Conservation (phyloP, 2,888 invertebrate genomes). For the Mesopsocus fuscifrons region DNA sequence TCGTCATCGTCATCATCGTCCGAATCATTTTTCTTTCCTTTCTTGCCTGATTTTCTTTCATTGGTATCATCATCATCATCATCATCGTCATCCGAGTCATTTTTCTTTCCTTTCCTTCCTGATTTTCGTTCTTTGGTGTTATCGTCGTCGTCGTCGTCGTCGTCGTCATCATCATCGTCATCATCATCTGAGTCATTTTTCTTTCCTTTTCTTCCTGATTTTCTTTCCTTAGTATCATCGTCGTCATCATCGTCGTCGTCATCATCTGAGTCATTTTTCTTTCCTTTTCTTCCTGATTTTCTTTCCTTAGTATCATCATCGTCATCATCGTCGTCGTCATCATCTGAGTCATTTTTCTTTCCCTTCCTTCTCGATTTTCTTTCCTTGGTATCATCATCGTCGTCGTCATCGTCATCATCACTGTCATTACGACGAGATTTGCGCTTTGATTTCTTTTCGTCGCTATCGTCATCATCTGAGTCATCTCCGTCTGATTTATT, state of each 20-base stretch:
- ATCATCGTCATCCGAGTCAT: no score
- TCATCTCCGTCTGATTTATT: neutral
- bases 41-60: no score
- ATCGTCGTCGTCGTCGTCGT: no score
- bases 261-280: neutral
- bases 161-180: constrained; percentile 3
- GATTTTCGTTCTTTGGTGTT: no score
- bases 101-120: no score
- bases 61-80: no score
- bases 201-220: neutral
- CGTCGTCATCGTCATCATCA: constrained; percentile 4
- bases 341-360: neutral
- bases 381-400: neutral
- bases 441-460: neutral
- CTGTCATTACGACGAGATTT: neutral
- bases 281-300: neutral
- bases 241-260: constrained; percentile 6
- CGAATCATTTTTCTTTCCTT: no score
- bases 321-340: constrained; percentile 1
- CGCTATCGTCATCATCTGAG: constrained; percentile 4
- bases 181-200: neutral
- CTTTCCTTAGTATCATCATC: constrained; percentile 2
- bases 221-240: neutral
- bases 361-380: neutral
- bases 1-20: neutral